These are phyloP conservation scores for Dasysyrphus tricinctus DNA, from an alignment of 2,888 invertebrate genomes.

Conservation along the genomic window DNA sequence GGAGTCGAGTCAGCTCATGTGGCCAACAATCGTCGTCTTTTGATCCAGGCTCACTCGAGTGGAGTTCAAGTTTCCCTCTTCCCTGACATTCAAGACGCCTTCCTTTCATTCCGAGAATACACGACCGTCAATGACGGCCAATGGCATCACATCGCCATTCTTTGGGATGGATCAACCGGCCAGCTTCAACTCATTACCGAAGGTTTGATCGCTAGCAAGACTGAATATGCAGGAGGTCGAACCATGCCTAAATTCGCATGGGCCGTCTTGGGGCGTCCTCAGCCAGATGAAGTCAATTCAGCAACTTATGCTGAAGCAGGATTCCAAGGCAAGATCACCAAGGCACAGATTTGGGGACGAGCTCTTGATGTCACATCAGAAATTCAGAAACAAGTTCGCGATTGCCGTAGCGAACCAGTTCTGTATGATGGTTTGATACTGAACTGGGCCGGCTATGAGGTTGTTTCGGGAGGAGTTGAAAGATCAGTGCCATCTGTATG, in stretches of 20 bases:
- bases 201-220: conserved; percentile 96
- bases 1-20: conserved; percentile 93
- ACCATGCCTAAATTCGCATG: conserved; percentile 93
- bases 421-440: conserved; percentile 92
- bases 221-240: conserved; percentile 94
- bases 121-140: conserved; percentile 97
- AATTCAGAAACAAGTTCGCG: conserved; percentile 96
- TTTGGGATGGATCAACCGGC: conserved; percentile 97
- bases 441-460: conserved; percentile 97
- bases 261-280: conserved; percentile 95
- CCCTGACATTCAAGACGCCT: conserved; percentile 94
- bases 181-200: conserved; percentile 96
- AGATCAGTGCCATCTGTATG: conserved; percentile 95
- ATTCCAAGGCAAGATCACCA: conserved; percentile 97
- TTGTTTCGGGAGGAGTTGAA: conserved; percentile 94
- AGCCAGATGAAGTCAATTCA: conserved; percentile 86
- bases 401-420: conserved; percentile 96
- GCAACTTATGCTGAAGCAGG: conserved; percentile 91
- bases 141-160: conserved; percentile 97
- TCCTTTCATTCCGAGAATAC: conserved; percentile 94
- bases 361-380: conserved; percentile 96
- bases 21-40: conserved; percentile 89
- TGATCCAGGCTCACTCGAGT: conserved; percentile 95
- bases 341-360: conserved; percentile 97
- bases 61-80: conserved; percentile 96